Evolutionary conservation across 2,888 invertebrate species (phyloP), one percentile per base, ranked within the genome.

Genomic region (Sipha maydis): DNA sequence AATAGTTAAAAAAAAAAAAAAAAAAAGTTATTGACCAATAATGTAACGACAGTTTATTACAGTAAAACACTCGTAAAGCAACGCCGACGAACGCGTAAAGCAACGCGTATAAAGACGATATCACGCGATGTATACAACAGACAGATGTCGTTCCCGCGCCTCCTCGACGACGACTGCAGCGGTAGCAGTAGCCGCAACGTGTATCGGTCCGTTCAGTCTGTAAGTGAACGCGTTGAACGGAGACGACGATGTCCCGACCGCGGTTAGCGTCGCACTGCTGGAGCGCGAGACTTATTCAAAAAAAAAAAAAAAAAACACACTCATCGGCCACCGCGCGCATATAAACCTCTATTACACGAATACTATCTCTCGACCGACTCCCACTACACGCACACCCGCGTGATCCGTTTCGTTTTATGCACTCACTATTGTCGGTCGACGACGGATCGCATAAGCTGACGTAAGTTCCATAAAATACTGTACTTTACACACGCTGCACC

Each of bases 261-360:
- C 76, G 84, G 67, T 85, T 76, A 76, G 28, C 76, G 84, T 85
- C 67, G 67, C 67, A 85, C 84, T 85, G 84, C 21, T 54, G 41
- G 56, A 5, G 61, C 56, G 38, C 25, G n/a, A n/a, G n/a, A 41
- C 76, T 85, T 76, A 77, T 85, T 85, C 84, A 67, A n/a, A 31
- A 73, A 69, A 69, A 79, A 79, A 48, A 82, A 41, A 48, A 78
- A 56, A 79, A 34, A 34, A 34, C 56, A 31, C 61, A 34, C 34
- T 79, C 78, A 34, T 79, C 78, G 48, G 78, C 28, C 54, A 54
- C 4, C 31, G 19, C 21, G 61, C 17, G 31, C 28, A 17, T 28
- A 71, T 31, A 31, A 9, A 71, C 14, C 3, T 41, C 7, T 41
- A 41, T 31, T 2, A 71, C 17, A 71, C 75, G 21, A 7, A 38